Percentiles rank a stretch among this genome's conserved stretches.
Evolutionary conservation across 2,797 vertebrate genomes (phyloP).

Genomic region (Eupleurogrammus muticus): DNA sequence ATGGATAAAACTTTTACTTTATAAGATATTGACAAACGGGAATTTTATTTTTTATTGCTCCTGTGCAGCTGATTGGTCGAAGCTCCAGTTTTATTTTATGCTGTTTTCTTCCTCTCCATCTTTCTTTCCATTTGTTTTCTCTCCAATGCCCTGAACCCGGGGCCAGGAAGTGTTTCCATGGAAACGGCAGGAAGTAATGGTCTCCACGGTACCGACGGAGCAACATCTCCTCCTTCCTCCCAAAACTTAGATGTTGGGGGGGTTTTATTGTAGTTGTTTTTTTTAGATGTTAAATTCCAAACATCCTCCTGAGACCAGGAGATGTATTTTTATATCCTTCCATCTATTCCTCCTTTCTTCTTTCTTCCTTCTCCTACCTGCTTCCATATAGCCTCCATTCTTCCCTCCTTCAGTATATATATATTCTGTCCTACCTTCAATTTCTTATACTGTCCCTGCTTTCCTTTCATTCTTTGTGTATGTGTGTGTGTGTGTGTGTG

Average conservation of each 20-base stretch:
- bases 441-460: neutral
- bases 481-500: neutral
- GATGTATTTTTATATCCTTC: no score
- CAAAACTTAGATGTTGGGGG: neutral
- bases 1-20: no score
- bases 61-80: neutral
- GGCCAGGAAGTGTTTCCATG: constrained; percentile 75
- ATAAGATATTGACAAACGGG: no score
- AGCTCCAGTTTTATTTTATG: constrained; percentile 52
- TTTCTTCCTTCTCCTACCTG: no score
- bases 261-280: neutral
- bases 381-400: no score
- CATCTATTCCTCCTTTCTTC: no score
- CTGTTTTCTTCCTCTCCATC: constrained; percentile 24
- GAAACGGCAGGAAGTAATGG: constrained; percentile 68
- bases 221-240: neutral
- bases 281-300: neutral
- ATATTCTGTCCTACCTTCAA: no score
- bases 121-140: constrained; percentile 9
- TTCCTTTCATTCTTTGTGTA: neutral
- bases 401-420: no score
- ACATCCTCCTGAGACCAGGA: no score
- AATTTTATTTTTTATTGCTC: no score
- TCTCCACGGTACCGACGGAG: constrained; percentile 33
- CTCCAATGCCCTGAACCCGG: constrained; percentile 43